A percentile compares a stretch with the other conserved stretches of the same genome.
Conservation (phyloP, 2,797 vertebrate genomes). For the Enteromius unitaeniatus region DNA sequence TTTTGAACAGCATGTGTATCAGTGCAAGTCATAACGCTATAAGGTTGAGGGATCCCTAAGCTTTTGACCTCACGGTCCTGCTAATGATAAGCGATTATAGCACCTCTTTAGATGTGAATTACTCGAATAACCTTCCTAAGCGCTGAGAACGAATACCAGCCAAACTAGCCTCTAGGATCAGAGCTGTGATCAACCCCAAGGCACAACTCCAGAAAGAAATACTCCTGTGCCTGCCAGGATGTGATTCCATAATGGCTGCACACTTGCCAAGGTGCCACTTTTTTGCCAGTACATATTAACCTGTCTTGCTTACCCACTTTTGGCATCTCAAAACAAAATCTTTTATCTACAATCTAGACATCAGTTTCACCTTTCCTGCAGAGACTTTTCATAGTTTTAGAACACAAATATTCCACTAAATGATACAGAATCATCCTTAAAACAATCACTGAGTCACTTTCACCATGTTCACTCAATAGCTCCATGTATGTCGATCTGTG, state of each 20-base stretch:
- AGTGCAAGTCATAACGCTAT: neutral
- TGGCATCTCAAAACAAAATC: neutral
- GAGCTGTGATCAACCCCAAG: slow-evolving; percentile 27
- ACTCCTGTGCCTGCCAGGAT: slow-evolving; percentile 21
- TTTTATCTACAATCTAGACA: slow-evolving; percentile 4
- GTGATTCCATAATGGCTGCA: slow-evolving; percentile 27
- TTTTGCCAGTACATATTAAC: slow-evolving; percentile 31
- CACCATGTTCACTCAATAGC: neutral
- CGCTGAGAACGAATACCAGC: slow-evolving; percentile 7
- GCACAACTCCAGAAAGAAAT: slow-evolving; percentile 28
- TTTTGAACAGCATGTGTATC: neutral
- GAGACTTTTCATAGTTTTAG: neutral
- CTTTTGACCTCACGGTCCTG: slow-evolving; percentile 1
- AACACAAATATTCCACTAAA: neutral
- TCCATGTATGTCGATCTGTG: neutral
- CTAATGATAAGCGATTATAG: slow-evolving; percentile 22
- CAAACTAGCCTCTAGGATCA: slow-evolving; percentile 32
- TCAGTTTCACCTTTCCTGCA: neutral
- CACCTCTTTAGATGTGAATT: slow-evolving; percentile 28
- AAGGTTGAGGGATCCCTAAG: neutral
- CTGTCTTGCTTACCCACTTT: slow-evolving; percentile 14
- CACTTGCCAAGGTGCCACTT: slow-evolving; percentile 34
- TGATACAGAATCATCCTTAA: neutral
- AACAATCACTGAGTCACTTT: neutral
- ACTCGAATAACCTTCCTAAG: slow-evolving; percentile 17